Evolutionary conservation across 2,113 vertebrate genomes (phyloP).

Genomic region (Pterophyllum scalare): DNA sequence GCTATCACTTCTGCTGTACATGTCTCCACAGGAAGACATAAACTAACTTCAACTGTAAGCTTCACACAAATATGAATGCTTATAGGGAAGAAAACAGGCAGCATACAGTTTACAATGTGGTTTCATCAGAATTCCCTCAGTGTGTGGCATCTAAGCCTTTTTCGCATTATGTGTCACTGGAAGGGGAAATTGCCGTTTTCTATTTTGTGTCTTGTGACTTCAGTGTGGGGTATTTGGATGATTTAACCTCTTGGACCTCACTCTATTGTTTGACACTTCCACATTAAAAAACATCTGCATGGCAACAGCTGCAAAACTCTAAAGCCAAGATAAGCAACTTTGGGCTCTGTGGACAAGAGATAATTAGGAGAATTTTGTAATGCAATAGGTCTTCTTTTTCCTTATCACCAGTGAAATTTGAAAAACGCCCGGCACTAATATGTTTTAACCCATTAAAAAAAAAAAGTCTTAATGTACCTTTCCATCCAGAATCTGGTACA

Average conservation of each 20-base stretch:
- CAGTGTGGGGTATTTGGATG: background rate
- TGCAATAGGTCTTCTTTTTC: background rate
- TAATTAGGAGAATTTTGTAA: background rate
- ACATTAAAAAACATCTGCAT: background rate
- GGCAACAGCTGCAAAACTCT: background rate
- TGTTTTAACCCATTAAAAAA: background rate
- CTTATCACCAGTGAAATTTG: conserved; percentile 1
- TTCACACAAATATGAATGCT: conserved; percentile 35
- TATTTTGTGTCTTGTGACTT: background rate
- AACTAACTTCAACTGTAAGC: conserved; percentile 61
- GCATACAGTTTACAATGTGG: conserved; percentile 5
- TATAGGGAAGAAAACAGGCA: background rate
- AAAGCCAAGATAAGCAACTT: background rate
- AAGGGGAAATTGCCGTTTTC: background rate
- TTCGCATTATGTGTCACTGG: background rate
- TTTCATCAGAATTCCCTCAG: background rate
- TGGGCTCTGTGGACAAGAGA: background rate
- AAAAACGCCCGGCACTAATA: background rate
- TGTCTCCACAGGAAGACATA: conserved; percentile 78
- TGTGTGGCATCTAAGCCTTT: background rate
- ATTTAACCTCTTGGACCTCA: background rate
- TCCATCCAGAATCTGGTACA: background rate
- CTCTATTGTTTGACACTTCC: background rate
- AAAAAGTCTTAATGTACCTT: background rate
- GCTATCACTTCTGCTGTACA: conserved; percentile 71